phyloP scores from a whole-genome alignment of 2,797 vertebrate genomes.

The Rhadinocentrus ornatus region DNA sequence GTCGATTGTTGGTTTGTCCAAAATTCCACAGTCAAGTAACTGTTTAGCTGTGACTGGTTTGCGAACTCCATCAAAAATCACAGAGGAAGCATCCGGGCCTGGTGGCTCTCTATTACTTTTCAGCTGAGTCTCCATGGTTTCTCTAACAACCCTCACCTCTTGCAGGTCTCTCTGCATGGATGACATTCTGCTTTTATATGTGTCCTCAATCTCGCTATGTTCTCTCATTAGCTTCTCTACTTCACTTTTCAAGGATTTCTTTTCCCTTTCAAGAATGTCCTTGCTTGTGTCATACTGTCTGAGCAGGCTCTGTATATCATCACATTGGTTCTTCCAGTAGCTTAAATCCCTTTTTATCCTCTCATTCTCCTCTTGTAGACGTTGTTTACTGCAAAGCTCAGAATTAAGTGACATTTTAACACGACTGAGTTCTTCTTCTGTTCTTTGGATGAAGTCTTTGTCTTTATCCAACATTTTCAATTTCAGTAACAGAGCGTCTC shows the following conservation, averaged over 20 bases:
- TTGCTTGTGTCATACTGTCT: constrained; percentile 84
- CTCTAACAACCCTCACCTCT: constrained; percentile 80
- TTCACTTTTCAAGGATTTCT: constrained; percentile 83
- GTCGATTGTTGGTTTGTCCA: constrained; percentile 69
- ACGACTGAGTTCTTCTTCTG: constrained; percentile 89
- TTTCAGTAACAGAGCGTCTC: constrained; percentile 89
- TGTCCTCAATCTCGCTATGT: constrained; percentile 86
- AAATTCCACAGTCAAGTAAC: constrained; percentile 85
- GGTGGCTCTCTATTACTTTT: constrained; percentile 83
- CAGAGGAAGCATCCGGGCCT: constrained; percentile 82
- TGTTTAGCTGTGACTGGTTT: constrained; percentile 92
- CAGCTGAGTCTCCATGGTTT: constrained; percentile 84
- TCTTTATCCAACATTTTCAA: constrained; percentile 89
- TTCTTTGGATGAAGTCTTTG: constrained; percentile 80
- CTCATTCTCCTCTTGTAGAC: constrained; percentile 89
- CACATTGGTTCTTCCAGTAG: constrained; percentile 91
- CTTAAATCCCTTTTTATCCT: constrained; percentile 88
- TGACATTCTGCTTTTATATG: constrained; percentile 82
- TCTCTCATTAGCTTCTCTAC: constrained; percentile 88
- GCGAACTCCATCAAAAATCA: constrained; percentile 89
- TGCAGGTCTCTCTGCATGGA: constrained; percentile 81
- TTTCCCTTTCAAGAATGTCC: constrained; percentile 87
- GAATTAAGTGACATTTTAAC: constrained; percentile 87
- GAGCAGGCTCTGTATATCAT: constrained; percentile 86
- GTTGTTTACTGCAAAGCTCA: constrained; percentile 86